Percentiles rank a stretch among this genome's conserved stretches.
Evolutionary conservation across 2,797 vertebrate genomes (phyloP).

Genomic region (Poecile montanus): DNA sequence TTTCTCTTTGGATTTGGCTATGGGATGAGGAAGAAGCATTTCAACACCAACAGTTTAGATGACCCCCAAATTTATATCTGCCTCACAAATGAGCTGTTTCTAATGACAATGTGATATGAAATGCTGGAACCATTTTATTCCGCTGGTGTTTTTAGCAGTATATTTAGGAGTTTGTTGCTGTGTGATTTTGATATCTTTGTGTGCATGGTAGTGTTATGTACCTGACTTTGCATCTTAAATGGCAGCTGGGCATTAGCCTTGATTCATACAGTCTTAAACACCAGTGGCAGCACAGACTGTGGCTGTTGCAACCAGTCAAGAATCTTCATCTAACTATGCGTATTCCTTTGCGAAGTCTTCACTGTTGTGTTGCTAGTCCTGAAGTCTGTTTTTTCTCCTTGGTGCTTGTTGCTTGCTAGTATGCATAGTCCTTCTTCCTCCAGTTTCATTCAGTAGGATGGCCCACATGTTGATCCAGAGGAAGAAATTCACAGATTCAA

Average conservation of each 20-base stretch:
- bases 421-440: neutral
- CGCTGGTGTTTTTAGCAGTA: neutral
- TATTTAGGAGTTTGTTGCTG: neutral
- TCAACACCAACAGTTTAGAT: neutral
- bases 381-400: neutral
- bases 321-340: accelerated
- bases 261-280: neutral
- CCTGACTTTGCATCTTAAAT: neutral
- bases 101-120: neutral
- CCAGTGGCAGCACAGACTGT: neutral
- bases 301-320: neutral
- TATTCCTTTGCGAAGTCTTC: neutral
- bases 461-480: neutral
- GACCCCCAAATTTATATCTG: neutral
- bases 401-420: neutral
- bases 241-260: neutral
- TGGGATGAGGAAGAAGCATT: neutral
- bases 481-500: neutral
- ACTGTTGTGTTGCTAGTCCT: neutral
- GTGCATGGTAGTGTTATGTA: neutral
- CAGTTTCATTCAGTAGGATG: neutral
- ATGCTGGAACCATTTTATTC: neutral
- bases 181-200: neutral
- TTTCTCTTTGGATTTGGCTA: neutral
- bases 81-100: neutral